Base-by-base conservation (phyloP, 2,888 invertebrate species). In the Mesorhabditis belari region DNA sequence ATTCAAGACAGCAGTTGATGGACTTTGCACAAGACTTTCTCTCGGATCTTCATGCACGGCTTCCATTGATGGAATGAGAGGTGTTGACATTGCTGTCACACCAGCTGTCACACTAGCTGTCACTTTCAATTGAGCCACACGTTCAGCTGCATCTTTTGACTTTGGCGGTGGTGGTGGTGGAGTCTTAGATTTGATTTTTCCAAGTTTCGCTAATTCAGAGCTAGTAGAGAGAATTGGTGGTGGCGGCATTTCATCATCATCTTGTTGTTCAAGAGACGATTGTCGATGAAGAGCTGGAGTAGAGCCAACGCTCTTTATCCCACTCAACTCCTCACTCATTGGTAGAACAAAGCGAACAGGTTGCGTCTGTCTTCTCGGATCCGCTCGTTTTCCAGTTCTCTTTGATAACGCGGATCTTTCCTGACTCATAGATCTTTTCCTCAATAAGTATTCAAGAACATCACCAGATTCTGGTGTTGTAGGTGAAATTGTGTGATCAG, bases 311-410 rank as follows among this genome's bases (percentile, higher is more conserved):
- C n/a, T 35, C 12, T 35, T 35, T 9, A 35, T 35, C n/a, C 12
- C n/a, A 35, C 44, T 17, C 12, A 35, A 17, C 12, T 35, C 44
- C 12, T 35, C 44, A 35, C 58, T 50, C 4, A 71, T 69, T 6
- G 76, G 73, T 3, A 70, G 60, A 50, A 72, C 67, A 55, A 76
- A 68, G 24, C 73, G 80, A 9, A 83, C 65, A 70, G 76, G 65
- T 73, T 79, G 75, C 71, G 81, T 63, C 79, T 74, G 60, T 68
- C 77, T 65, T 81, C 83, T 19, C 76, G 82, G 71, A 81, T 83
- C 70, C 77, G 81, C 62, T 74, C 82, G 58, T 49, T 64, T 66
- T 3, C 61, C 58, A 35, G 66, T 63, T 0, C 57, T 27, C 29
- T 63, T 66, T 25, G 62, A 58, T 5, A 64, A 51, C n/a, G 69